Base-by-base conservation (phyloP, 2,888 invertebrate species). In the Boloria euphrosyne region DNA sequence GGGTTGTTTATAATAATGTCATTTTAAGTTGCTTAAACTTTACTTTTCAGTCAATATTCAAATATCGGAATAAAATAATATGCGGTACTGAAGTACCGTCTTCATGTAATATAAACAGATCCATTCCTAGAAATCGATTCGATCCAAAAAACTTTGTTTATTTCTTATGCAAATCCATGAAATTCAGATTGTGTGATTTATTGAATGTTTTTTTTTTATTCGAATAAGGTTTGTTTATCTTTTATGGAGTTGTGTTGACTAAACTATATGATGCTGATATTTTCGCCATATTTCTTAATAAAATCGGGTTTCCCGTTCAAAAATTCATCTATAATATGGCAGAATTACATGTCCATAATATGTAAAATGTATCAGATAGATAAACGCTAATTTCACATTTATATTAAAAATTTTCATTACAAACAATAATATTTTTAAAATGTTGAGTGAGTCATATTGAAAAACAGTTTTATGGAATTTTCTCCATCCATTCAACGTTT, bases 101-200 rank as follows among this genome's bases (percentile, higher is more conserved):
- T 60, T 16, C 60, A 58, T 52, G 52, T 47, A 46, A n/a, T n/a
- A 53, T 18, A 59, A 64, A 50, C n/a, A 13, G 22, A 52, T 52
- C 38, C 14, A 16, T 64, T 64, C 64, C 46, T 4, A 64, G 52
- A 59, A 52, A 27, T 59, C 44, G 31, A 46, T 17, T 47, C 4
- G 58, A 58, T 64, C 14, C n/a, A 22, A 43, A 38, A 43, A 43
- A 46, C 47, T n/a, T 52, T 65, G 52, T 65, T 59, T 65, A 59
- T 44, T 18, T 64, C 18, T 38, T 13, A 58, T 27, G 50, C 7
- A 16, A 18, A 27, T 46, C 59, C 50, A 50, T 63, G 16, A 14
- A 50, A n/a, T 55, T 47, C n/a, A 55, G 38, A 43, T 60, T 54
- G 46, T 63, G 50, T 7, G 59, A 66, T 51, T 17, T 60, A 58